Evolutionary conservation across 2,888 invertebrate species (phyloP), one percentile per base, ranked within the genome.

Genomic region (Tigriopus californicus): DNA sequence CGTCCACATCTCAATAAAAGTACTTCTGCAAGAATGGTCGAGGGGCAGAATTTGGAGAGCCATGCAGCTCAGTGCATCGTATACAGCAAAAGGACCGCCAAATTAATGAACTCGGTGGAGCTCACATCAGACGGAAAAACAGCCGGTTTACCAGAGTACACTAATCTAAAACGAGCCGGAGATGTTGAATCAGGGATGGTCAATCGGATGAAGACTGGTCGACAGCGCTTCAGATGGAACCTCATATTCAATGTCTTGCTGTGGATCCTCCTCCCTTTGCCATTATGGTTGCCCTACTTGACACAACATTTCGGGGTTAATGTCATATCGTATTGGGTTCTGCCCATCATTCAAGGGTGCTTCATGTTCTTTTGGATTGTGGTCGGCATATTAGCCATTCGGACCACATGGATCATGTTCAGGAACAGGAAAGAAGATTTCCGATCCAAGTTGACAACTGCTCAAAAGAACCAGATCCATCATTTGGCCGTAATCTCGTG

Each of bases 151-250:
- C 33, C 33, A 33, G 33, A 33, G 33, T 33, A 33, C 8, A 5
- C 44, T 3, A 44, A 44, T 18, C 10, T 44, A 10, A 44, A 44
- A 10, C 44, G 18, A 11, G 44, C 15, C 10, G 44, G 44, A 18
- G 44, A 44, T 18, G 18, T 44, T 44, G 44, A 44, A 18, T 18
- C n/a, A 10, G 44, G 44, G 4, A n/a, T n/a, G 44, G 15, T 18
- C 4, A 44, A 44, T 10, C 3, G 10, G n/a, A 15, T 44, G 44
- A 44, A 44, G 10, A 44, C 44, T 4, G 18, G 44, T 18, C n/a
- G 44, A 41, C 54, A 54, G 22, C 33, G 54, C n/a, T 41, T 54
- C 11, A 5, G 54, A 41, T 54, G 54, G 54, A 54, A 54, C 41
- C 22, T 54, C n/a, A 18, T 54, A 15, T 54, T 54, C 41, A 54